phyloP scores from a whole-genome alignment of 2,113 vertebrate genomes.

The Pomatorhinus ruficollis region DNA sequence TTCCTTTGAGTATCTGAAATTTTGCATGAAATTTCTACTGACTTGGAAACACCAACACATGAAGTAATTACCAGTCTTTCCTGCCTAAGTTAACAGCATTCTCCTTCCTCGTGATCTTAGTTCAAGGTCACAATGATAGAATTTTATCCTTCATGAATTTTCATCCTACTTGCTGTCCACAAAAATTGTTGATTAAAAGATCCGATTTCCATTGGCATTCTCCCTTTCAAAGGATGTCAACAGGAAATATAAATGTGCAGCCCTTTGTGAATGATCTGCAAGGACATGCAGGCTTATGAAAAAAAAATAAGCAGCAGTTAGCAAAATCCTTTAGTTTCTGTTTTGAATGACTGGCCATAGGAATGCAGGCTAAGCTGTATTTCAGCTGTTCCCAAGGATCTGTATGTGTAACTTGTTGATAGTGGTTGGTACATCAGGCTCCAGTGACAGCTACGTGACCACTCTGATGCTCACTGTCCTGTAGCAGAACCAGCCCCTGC shows the following conservation, averaged over 20 bases:
- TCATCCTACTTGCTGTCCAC: conserved; percentile 7
- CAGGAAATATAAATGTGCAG: conserved; percentile 40
- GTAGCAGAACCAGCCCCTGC: neutral
- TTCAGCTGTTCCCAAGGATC: conserved; percentile 48
- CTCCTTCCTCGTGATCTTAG: conserved; percentile 21
- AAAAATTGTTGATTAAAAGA: conserved; percentile 51
- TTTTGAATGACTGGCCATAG: conserved; percentile 68
- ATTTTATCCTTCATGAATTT: conserved; percentile 36
- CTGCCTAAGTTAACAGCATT: conserved; percentile 15
- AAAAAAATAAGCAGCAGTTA: conserved; percentile 3
- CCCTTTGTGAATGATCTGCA: conserved; percentile 53
- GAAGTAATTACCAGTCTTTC: conserved; percentile 39
- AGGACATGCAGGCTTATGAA: neutral
- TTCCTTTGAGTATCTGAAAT: conserved; percentile 25
- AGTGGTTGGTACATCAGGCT: conserved; percentile 23
- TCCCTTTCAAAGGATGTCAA: conserved; percentile 46
- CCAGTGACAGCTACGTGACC: conserved; percentile 10
- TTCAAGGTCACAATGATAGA: conserved; percentile 43
- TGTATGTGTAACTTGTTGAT: conserved; percentile 27
- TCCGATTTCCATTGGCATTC: conserved; percentile 38
- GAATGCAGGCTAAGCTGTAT: conserved; percentile 50
- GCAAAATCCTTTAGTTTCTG: conserved; percentile 61
- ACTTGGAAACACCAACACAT: conserved; percentile 4
- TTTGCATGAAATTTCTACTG: conserved; percentile 3
- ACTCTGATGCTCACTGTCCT: conserved; percentile 6